Base-by-base conservation (phyloP, 2,888 invertebrate species). In the Philopedon plagiatum region DNA sequence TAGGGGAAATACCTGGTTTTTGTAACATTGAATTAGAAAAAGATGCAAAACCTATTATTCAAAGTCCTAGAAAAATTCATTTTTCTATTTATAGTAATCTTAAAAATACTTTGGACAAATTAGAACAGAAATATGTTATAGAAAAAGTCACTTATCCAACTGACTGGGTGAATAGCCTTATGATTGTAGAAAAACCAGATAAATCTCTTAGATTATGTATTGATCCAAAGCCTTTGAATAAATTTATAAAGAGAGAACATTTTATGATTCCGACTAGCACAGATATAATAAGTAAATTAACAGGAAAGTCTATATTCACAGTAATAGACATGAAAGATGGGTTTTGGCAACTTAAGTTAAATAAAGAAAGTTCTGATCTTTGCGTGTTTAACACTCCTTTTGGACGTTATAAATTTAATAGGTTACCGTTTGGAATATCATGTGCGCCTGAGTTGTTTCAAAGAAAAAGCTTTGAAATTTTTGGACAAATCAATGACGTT, bases 211-310 rank as follows among this genome's bases (percentile, higher is more conserved):
- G 75, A 23, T 21, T 77, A 21, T 76, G 75, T 37, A 32, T 77
- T 18, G 75, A 76, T 70, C 73, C 76, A n/a, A 73, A 75, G 58
- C 68, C 67, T 1, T 19, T 77, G 9, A 77, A 77, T 69, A 66
- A 69, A 60, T 63, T 37, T 58, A 75, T 76, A 54, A 13, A 32
- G 13, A 46, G 74, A 57, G 71, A 73, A 68, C 56, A 75, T 60
- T 76, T 56, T 66, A 8, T 15, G 9, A 74, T 73, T 26, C 74
- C 69, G 1, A 72, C 46, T 19, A n/a, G 26, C 19, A 34, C 60
- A 29, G 74, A 71, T 18, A 69, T 74, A 32, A 29, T 73, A 13
- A 63, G 34, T 57, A 56, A 54, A 19, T 62, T 73, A 15, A 23
- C 13, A 61, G 73, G 73, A 19, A 74, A 72, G 26, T 58, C 39